phyloP scores from a whole-genome alignment of 2,797 vertebrate species.

The Eleutherodactylus coqui region DNA sequence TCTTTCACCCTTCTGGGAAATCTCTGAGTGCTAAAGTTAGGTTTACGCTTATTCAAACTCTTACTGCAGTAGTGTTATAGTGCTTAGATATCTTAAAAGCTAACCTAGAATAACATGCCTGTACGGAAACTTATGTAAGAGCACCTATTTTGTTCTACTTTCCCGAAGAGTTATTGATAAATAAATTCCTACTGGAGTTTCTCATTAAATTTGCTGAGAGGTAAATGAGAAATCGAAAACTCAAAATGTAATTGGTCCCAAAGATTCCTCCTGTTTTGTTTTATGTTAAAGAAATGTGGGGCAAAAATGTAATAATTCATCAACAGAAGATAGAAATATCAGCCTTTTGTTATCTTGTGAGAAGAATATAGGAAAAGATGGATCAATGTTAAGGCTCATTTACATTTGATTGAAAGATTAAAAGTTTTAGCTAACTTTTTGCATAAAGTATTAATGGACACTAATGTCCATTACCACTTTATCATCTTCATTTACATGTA shows the following conservation, averaged over 20 bases:
- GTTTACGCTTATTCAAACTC: slow-evolving; percentile 36
- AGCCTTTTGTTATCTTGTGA: neutral
- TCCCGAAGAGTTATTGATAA: slow-evolving; percentile 46
- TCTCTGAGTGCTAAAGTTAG: slow-evolving; percentile 53
- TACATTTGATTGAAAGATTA: too few species aligned
- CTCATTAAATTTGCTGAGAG: slow-evolving; percentile 35
- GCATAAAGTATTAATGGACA: too few species aligned
- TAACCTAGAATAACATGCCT: slow-evolving; percentile 46
- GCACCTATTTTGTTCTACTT: slow-evolving; percentile 38
- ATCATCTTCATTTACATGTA: too few species aligned
- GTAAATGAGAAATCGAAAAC: slow-evolving; percentile 12
- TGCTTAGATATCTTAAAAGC: slow-evolving; percentile 43
- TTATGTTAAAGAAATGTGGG: neutral
- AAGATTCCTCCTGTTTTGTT: slow-evolving; percentile 13
- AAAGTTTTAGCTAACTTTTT: too few species aligned
- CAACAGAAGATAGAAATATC: neutral
- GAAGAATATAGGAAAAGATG: neutral
- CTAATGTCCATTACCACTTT: too few species aligned
- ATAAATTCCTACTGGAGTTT: slow-evolving; percentile 17
- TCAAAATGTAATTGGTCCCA: slow-evolving; percentile 26
- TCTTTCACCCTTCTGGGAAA: slow-evolving; percentile 49
- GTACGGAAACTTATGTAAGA: slow-evolving; percentile 25
- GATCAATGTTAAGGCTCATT: neutral
- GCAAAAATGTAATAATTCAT: neutral
- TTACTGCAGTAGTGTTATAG: neutral